These are phyloP conservation scores for Hyperopisus bebe DNA, from an alignment of 2,113 vertebrate genomes.

Conservation along the genomic window DNA sequence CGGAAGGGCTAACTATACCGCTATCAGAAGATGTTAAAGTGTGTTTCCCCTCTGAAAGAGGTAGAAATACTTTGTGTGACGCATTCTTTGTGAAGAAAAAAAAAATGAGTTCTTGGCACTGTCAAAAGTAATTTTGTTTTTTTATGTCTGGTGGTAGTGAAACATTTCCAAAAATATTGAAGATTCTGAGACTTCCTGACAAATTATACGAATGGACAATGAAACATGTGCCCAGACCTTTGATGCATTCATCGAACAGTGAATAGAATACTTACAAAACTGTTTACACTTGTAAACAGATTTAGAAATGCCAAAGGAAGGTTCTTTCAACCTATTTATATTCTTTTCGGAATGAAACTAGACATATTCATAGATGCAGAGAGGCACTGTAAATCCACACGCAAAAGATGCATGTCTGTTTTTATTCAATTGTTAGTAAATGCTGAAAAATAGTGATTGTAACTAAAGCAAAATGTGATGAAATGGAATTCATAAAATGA, in stretches of 20 bases:
- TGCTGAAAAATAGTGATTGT: background rate
- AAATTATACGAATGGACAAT: background rate
- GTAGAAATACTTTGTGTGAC: background rate
- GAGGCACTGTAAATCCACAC: background rate
- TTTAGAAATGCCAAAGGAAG: background rate
- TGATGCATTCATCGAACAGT: background rate
- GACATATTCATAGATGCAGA: background rate
- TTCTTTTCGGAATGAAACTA: background rate
- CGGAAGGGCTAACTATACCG: slow-evolving; percentile 10
- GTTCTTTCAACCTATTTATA: background rate
- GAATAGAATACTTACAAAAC: background rate
- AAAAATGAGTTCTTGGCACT: background rate
- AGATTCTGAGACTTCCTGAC: background rate
- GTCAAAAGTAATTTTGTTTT: slow-evolving; percentile 11
- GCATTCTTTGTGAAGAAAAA: background rate
- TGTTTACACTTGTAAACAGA: background rate
- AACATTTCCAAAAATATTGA: slow-evolving; percentile 17
- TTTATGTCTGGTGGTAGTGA: background rate
- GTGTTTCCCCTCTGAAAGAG: slow-evolving; percentile 17
- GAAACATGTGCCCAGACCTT: background rate
- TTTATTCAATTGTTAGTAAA: background rate
- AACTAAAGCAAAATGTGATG: background rate
- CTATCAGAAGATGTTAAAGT: slow-evolving; percentile 26
- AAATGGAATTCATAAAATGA: background rate
- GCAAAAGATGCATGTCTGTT: background rate